Base-by-base conservation (phyloP, 2,797 vertebrate genomes). In the Sebastiscus albofasciatus region DNA sequence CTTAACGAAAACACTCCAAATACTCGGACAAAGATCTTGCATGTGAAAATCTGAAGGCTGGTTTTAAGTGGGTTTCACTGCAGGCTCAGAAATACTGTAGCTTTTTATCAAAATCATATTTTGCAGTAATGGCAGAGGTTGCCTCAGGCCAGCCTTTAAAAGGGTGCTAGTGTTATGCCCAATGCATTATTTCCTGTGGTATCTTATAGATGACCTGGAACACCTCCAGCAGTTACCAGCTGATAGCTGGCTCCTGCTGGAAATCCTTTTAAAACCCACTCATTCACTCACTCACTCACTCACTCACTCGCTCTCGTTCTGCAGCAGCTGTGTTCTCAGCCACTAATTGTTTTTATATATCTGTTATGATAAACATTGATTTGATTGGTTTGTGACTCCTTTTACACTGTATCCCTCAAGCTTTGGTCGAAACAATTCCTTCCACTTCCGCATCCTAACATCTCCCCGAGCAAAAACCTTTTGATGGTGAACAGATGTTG, bases 141-240 rank as follows among this genome's bases (percentile, higher is more conserved):
- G 55, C 66, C 68, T 36, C 60, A 54, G 71, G 78, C n/a, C 52
- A 18, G 6, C 58, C 24, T 64, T 78, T 87, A 36, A 75, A 72
- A 64, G 59, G 26, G 2, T 13, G 14, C 2, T 12, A 6, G 39
- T 24, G 67, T 71, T 65, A 16, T 5, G 12, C 16, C 20, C 20
- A 0, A 8, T 34, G 70, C 74, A 67, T 75, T 75, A 77, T 73
- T 74, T 81, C 72, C 67, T 61, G 11, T 52, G 31, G 46, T 56
- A 49, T 79, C 71, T 80, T 49, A 73, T 26, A 66, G 72, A 55
- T 72, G 54, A 76, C 78, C 83, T 75, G 55, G 16, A 85, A 34
- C 60, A 54, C 66, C 46, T 82, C 3, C 77, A 77, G 76, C 77
- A 69, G 83, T 2, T 61, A 72, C 13, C 79, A 76, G 56, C 71